Evolutionary conservation across 1,140 invertebrate species (phyloP).

Genomic region (Ceratosolen fusciceps): DNA sequence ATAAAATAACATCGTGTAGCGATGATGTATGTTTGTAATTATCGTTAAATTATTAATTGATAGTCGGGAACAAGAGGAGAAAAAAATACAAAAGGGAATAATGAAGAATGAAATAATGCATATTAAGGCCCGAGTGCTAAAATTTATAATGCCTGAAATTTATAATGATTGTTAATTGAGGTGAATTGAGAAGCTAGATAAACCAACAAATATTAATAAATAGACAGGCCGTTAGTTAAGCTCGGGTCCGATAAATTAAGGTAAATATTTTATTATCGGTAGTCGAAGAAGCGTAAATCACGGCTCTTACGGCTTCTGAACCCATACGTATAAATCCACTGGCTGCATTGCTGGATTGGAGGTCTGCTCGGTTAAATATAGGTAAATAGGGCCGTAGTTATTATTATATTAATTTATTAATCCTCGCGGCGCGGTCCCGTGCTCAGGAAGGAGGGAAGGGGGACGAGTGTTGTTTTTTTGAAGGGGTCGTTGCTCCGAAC

Average conservation of each 20-base stretch:
- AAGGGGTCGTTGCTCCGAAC: too few relatives aligned
- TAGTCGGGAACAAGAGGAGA: too few relatives aligned
- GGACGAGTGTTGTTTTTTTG: too few relatives aligned
- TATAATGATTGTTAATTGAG: too few relatives aligned
- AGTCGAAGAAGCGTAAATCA: neutral
- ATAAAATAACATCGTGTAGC: too few relatives aligned
- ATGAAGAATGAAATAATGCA: too few relatives aligned
- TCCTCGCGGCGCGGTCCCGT: neutral
- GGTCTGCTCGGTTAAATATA: neutral
- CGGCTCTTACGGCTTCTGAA: neutral
- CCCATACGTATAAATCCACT: neutral
- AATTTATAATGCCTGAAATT: too few relatives aligned
- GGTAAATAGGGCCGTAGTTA: neutral
- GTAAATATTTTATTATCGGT: neutral
- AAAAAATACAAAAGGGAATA: too few relatives aligned
- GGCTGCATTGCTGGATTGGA: neutral
- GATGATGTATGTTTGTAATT: too few relatives aligned
- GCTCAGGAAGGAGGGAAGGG: too few relatives aligned
- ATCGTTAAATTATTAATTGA: too few relatives aligned
- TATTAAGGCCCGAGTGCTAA: too few relatives aligned
- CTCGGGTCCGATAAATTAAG: constrained; percentile 3
- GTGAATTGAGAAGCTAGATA: neutral
- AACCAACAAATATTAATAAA: neutral
- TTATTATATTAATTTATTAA: neutral
- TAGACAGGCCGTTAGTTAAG: neutral